Base-by-base conservation (phyloP, 2,797 vertebrate genomes). In the Meriones psammophilus region DNA sequence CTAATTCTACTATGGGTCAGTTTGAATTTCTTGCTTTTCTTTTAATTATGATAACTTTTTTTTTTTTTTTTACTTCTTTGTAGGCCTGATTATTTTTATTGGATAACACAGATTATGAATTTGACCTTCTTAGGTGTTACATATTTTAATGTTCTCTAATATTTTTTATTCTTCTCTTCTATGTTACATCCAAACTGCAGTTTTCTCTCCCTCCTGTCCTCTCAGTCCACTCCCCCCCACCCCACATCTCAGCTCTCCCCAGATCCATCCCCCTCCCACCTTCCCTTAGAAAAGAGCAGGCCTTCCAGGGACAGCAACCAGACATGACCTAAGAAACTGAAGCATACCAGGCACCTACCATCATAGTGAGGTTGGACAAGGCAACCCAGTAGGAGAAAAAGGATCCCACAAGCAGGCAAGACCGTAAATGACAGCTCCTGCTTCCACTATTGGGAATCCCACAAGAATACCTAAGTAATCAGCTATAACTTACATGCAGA, bases 21-120 rank as follows among this genome's bases (percentile, higher is more conserved):
- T 91, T 93, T 94, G 33, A 91, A 80, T 88, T 84, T 85, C 76
- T 78, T 78, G 15, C 46, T 88, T 91, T 94, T 90, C 24, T 91
- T 88, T 50, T 81, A 74, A 80, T 91, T 81, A 64, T 87, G 60
- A 12, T 88, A 7, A 60, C 58, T 56, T 74, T 81, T 81, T 83
- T 20, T 81, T 81, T 83, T 20, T 58, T 92, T 86, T 89, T 33
- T 79, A 18, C 42, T 56, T 69, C 39, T 94, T 95, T 96, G 28
- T 30, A 33, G 91, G 42, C n/a, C 15, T 89, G 17, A 28, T 88
- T 22, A 76, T 79, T 96, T 89, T 64, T 92, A 84, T 30, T 89
- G 33, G 56, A 54, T 74, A 58, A 14, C 17, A 91, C 54, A 66
- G 28, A 62, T 30, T 78, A 54, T 92, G 58, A 89, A 58, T 58